Conservation (phyloP, 2,113 vertebrate genomes). For the Pipa parva region DNA sequence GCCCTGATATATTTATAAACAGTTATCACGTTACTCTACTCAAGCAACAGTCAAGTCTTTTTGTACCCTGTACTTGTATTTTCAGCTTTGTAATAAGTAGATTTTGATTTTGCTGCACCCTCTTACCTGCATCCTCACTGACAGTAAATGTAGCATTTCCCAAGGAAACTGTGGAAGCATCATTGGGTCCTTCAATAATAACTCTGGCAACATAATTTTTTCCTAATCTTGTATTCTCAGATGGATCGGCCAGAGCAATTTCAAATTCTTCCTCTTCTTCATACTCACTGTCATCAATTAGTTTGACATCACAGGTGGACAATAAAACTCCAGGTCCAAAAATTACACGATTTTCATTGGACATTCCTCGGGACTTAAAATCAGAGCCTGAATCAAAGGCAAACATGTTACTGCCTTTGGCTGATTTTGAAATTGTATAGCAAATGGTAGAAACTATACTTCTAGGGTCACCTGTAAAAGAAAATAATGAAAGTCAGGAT, state of each 20-base stretch:
- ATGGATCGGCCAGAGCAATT: slow-evolving; percentile 76
- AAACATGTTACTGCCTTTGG: slow-evolving; percentile 81
- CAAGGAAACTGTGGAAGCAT: slow-evolving; percentile 82
- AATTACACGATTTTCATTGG: slow-evolving; percentile 71
- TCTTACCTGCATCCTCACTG: slow-evolving; percentile 86
- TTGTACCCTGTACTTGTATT: too few relatives aligned
- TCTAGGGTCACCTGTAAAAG: slow-evolving; percentile 77
- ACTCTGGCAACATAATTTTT: slow-evolving; percentile 66
- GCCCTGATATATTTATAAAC: too few relatives aligned
- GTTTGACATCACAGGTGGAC: slow-evolving; percentile 77
- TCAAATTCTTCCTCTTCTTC: slow-evolving; percentile 93
- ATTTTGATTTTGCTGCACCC: background rate
- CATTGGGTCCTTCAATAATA: slow-evolving; percentile 86
- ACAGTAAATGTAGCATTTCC: slow-evolving; percentile 80
- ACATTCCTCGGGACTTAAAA: slow-evolving; percentile 82
- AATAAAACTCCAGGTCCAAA: slow-evolving; percentile 76
- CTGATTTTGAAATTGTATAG: slow-evolving; percentile 79
- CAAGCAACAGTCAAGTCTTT: too few relatives aligned
- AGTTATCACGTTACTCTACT: too few relatives aligned
- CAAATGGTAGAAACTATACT: slow-evolving; percentile 86
- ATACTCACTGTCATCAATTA: slow-evolving; percentile 93
- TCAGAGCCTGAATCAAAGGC: slow-evolving; percentile 86
- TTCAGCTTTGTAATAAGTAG: too few relatives aligned
- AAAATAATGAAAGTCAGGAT: too few relatives aligned
- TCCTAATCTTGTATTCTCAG: slow-evolving; percentile 77